Evolutionary conservation across 2,113 vertebrate genomes (phyloP), one percentile per base, ranked within the genome.

Genomic region (Tenrec ecaudatus): DNA sequence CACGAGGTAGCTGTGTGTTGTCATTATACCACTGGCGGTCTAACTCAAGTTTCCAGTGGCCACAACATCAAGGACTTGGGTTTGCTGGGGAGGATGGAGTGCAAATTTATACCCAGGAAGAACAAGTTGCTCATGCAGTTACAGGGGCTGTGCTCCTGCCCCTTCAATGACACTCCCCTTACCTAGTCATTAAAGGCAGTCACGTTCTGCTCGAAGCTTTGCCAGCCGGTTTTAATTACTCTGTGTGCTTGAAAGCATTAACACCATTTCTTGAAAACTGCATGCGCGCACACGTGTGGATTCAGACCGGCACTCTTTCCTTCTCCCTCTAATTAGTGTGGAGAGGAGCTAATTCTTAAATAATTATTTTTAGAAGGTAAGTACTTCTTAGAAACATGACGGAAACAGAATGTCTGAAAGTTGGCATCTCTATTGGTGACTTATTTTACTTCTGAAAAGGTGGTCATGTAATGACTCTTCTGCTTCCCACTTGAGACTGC

Each of bases 151-250:
- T 69, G 20, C 71, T 75, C 47, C 79, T n/a, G 33, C 69, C 4
- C 31, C 11, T 25, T 36, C 6, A 6, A 16, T 43, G 38, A 33
- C 3, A 11, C 64, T 53, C 0, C 16, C 84, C 22, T 71, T 73
- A 47, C 19, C 31, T 86, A 0, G 33, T 77, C 38, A 36, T 77
- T 71, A 57, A 93, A 88, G 57, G n/a, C 36, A 40, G 6, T 66
- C 62, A 81, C 53, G 53, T 89, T 33, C 60, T 66, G 16, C 27
- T 17, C 47, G 57, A 93, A 66, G 36, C 87, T 33, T 87, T 91
- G 33, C 40, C 40, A 81, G 29, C 25, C 33, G 71, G 58, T 86
- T 90, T 95, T 75, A 90, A 86, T 94, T 86, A 73, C 71, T 73
- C 62, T 71, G 0, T 36, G 10, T 71, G 47, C 58, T 87, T 79